These are phyloP conservation scores for Mayetiola destructor DNA, from an alignment of 2,888 invertebrate genomes.

Conservation along the genomic window DNA sequence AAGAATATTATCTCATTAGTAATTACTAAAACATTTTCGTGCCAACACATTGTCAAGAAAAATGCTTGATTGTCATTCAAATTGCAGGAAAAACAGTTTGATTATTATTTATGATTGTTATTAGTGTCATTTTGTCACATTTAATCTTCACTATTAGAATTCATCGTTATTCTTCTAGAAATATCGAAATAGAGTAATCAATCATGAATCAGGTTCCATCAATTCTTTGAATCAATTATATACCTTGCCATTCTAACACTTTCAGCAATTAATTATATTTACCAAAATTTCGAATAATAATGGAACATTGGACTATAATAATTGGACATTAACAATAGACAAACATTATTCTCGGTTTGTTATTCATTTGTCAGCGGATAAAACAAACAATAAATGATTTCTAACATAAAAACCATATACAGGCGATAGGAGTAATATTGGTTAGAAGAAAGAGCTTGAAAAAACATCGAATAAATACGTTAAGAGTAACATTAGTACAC, in stretches of 20 bases:
- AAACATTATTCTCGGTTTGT: background rate
- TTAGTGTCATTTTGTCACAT: too few relatives aligned
- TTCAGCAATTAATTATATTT: background rate
- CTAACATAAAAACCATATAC: background rate
- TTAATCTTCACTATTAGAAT: too few relatives aligned
- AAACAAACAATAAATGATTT: slow-evolving; percentile 2
- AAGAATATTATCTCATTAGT: too few relatives aligned
- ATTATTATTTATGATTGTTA: too few relatives aligned
- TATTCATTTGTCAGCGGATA: background rate
- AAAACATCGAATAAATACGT: background rate
- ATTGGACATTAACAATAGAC: background rate
- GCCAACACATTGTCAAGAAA: too few relatives aligned
- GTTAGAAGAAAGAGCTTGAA: background rate
- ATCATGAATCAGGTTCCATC: background rate
- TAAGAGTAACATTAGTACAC: background rate
- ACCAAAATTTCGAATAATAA: slow-evolving; percentile 6
- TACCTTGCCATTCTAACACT: too few relatives aligned
- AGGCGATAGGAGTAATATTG: background rate
- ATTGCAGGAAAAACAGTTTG: too few relatives aligned
- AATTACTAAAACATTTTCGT: too few relatives aligned
- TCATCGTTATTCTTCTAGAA: too few relatives aligned
- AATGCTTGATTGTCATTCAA: too few relatives aligned
- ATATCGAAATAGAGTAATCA: background rate
- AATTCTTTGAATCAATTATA: background rate
- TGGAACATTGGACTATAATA: slow-evolving; percentile 1